Evolutionary conservation across 1,140 invertebrate genomes (phyloP).

Genomic region (Ceratosolen solmsi): DNA sequence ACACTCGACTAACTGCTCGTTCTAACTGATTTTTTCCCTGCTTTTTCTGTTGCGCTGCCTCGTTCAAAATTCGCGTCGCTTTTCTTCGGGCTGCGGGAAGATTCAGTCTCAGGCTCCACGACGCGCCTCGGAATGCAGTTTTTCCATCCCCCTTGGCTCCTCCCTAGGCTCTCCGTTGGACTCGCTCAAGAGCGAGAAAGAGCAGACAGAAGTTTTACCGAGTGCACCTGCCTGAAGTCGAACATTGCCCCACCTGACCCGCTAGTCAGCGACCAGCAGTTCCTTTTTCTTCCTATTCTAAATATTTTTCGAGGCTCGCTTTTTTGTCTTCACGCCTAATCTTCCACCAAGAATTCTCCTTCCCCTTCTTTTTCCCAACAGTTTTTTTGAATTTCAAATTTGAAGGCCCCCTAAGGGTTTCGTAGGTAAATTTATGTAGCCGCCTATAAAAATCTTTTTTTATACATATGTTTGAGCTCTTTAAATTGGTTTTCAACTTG

Average conservation of each 20-base stretch:
- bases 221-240: not conserved
- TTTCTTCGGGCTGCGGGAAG: not conserved
- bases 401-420: not conserved
- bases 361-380: not conserved
- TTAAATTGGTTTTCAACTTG: slow-evolving; percentile 15
- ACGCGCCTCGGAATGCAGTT: slow-evolving; percentile 6
- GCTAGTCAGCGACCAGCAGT: not conserved
- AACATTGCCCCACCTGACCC: slow-evolving; percentile 1
- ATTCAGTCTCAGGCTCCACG: not conserved
- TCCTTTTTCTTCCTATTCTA: not conserved
- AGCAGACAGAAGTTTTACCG: not conserved
- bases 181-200: not conserved
- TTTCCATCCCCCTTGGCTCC: not conserved
- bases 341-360: not conserved
- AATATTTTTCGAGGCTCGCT: not conserved
- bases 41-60: not conserved
- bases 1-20: not conserved
- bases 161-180: not conserved
- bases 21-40: not conserved
- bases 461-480: not conserved
- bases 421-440: slow-evolving; percentile 31
- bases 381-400: not conserved
- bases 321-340: slow-evolving; percentile 21
- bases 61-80: not conserved
- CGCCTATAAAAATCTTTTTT: not conserved